Evolutionary conservation across 92 coral and sea anemone genomes (phyloP).

Genomic region (Zoanthus sociatus): DNA sequence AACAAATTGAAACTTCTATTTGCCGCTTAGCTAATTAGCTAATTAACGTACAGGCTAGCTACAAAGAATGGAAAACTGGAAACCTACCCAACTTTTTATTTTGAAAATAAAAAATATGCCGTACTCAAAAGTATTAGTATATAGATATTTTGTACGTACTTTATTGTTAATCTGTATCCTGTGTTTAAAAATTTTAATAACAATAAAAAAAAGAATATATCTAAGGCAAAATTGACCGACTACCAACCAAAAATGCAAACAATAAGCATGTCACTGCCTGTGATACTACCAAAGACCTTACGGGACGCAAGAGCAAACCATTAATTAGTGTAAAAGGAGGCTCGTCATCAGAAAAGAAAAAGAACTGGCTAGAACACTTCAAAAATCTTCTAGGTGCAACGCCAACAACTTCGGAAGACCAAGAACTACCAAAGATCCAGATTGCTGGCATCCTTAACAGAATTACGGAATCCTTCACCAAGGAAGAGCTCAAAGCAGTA

Average conservation of each 20-base stretch:
- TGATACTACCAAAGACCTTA: constrained; percentile 43
- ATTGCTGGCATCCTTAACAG: constrained; percentile 40
- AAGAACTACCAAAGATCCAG: constrained; percentile 40
- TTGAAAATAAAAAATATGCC: too few species aligned
- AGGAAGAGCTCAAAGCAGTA: constrained; percentile 33
- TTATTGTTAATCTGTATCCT: too few species aligned
- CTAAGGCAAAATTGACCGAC: constrained; percentile 35
- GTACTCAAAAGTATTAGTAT: too few species aligned
- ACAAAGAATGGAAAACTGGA: too few species aligned
- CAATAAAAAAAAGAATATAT: constrained; percentile 24
- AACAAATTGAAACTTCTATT: too few species aligned
- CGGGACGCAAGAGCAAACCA: constrained; percentile 57
- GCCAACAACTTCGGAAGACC: constrained; percentile 40
- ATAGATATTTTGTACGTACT: too few species aligned
- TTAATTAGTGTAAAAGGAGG: constrained; percentile 46
- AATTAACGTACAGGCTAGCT: too few species aligned
- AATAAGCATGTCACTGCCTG: constrained; percentile 43
- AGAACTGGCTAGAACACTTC: constrained; percentile 55
- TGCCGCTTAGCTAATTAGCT: too few species aligned
- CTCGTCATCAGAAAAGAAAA: constrained; percentile 44
- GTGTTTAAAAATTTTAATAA: too few species aligned
- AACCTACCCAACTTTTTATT: too few species aligned
- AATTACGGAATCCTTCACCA: constrained; percentile 51
- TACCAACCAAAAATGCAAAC: background rate
- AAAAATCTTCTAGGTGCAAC: constrained; percentile 45